A percentile compares a stretch with the other conserved stretches of the same genome.
Conservation (phyloP, 2,888 invertebrate species). For the Tipula helvola region DNA sequence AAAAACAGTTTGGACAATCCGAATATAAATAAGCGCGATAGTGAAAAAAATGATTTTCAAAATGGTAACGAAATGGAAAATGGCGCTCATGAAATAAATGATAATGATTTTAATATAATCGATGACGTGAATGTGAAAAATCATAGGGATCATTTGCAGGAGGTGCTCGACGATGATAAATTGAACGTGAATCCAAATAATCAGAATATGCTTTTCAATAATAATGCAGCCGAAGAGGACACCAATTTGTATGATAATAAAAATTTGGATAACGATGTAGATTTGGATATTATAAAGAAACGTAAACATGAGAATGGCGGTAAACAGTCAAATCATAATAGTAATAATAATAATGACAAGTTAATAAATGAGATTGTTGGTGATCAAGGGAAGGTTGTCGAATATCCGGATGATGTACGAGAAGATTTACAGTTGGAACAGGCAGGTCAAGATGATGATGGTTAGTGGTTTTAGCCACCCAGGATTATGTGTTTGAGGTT, state of each 20-base stretch:
- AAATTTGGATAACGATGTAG: conserved; percentile 9
- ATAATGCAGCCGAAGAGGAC: conserved; percentile 27
- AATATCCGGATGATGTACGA: conserved; percentile 27
- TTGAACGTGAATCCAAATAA: conserved; percentile 18
- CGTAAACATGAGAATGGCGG: conserved; percentile 14
- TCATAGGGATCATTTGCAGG: conserved; percentile 17
- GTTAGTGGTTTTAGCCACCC: conserved; percentile 28
- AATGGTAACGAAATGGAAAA: conserved; percentile 26
- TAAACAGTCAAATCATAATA: conserved; percentile 17
- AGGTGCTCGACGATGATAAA: conserved; percentile 21
- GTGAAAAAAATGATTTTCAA: conserved; percentile 23
- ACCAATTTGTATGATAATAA: conserved; percentile 26
- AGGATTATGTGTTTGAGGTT: not conserved
- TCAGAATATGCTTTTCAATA: conserved; percentile 4
- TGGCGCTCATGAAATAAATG: conserved; percentile 33
- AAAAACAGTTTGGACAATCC: not conserved
- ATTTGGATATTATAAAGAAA: not conserved
- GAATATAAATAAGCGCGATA: conserved; percentile 1
- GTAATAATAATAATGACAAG: conserved; percentile 24
- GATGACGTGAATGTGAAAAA: conserved; percentile 19
- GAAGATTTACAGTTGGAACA: conserved; percentile 34
- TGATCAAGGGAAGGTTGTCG: conserved; percentile 33
- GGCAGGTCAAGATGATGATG: conserved; percentile 35
- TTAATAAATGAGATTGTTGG: conserved; percentile 37
- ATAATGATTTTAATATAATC: conserved; percentile 27